These are phyloP conservation scores for Emydocephalus ijimae DNA, from an alignment of 2,113 vertebrate species.

Conservation along the genomic window DNA sequence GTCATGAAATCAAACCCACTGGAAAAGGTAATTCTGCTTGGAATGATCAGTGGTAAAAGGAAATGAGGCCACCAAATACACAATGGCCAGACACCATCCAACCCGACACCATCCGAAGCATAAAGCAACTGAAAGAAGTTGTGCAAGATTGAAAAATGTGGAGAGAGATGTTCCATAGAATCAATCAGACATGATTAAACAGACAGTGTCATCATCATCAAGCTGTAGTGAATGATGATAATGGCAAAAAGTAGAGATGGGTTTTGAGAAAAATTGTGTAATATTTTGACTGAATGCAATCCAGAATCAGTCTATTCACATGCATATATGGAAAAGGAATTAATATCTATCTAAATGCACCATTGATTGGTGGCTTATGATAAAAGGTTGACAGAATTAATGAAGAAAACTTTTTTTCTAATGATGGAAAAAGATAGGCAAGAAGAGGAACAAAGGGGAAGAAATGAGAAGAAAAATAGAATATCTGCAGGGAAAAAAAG, in stretches of 20 bases:
- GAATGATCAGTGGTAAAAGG: neutral
- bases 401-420: neutral
- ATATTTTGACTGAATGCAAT: neutral
- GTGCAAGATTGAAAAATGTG: neutral
- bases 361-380: neutral
- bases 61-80: neutral
- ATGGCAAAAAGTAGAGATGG: neutral
- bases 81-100: neutral
- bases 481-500: neutral
- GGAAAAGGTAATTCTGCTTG: neutral
- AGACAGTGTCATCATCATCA: neutral
- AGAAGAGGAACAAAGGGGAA: neutral
- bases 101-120: neutral
- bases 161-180: neutral
- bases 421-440: neutral
- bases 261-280: neutral
- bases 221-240: neutral
- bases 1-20: neutral
- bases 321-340: neutral
- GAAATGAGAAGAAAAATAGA: neutral
- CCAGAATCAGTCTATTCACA: neutral
- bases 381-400: neutral
- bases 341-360: neutral
- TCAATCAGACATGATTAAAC: neutral
- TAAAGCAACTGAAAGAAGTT: neutral